A percentile compares a stretch with the other conserved stretches of the same genome.
Conservation (phyloP, 2,113 vertebrate species). For the Corythornis cristatus region DNA sequence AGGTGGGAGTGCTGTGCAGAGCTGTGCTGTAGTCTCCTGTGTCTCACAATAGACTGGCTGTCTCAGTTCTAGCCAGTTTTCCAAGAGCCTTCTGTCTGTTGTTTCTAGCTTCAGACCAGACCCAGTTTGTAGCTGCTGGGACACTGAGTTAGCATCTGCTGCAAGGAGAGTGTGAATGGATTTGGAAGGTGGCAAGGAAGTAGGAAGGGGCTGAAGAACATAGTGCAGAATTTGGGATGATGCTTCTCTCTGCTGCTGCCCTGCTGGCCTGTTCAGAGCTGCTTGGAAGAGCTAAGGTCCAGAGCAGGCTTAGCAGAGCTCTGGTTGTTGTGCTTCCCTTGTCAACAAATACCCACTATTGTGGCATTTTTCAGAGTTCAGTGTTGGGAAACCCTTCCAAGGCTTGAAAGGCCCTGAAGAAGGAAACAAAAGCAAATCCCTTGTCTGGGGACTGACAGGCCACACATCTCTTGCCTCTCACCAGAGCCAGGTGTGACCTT, state of each 20-base stretch:
- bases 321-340: background rate
- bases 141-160: background rate
- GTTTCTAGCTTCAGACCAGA: background rate
- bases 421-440: too few species aligned
- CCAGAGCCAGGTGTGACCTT: background rate
- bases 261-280: background rate
- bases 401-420: background rate
- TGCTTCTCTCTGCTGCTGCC: background rate
- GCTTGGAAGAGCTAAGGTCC: background rate
- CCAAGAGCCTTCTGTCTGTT: accelerated
- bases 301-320: background rate
- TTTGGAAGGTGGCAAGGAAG: background rate
- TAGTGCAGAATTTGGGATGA: background rate
- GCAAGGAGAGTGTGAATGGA: background rate
- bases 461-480: accelerated
- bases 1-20: background rate
- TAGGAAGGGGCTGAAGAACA: background rate
- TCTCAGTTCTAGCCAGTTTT: background rate
- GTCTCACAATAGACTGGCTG: background rate
- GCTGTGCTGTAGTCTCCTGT: accelerated
- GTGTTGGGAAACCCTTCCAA: background rate
- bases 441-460: background rate
- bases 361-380: background rate
- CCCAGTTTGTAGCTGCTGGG: background rate
- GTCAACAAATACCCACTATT: background rate